Evolutionary conservation across 2,888 invertebrate genomes (phyloP), one percentile per base, ranked within the genome.

Genomic region (Tenodera sinensis): DNA sequence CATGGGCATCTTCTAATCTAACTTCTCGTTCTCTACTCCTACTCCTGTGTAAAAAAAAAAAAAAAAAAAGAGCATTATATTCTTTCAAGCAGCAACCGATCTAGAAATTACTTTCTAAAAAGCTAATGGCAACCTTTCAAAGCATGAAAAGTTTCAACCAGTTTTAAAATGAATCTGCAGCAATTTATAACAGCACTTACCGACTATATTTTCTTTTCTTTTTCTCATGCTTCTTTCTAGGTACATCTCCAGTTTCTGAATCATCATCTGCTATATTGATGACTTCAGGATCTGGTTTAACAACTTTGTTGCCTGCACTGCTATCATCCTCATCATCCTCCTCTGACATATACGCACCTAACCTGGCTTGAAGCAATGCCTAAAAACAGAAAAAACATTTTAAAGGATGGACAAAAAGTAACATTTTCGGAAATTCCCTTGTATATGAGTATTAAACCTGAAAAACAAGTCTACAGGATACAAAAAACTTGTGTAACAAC

Each of bases 301-400:
- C 85, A 83, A 83, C 83, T 91, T 91, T 28, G 90, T 91, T 83
- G 3, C 87, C 42, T 27, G 54, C 81, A 28, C 30, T 81, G 28
- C 28, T 83, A 82, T 90, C 90, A 28, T 89, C 85, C 12, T 90
- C 91, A 34, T 91, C 90, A 20, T 91, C 91, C 14, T 91, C 91
- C 82, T 91, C 91, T 0, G 96, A 97, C 92, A 95, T 95, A 92
- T 96, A 97, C 90, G 97, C 97, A 85, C 96, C 96, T 85, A 97
- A 93, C 81, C 96, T 95, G 83, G 97, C 97, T 93, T 98, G 97
- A 84, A 98, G 93, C 84, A 94, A 92, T 91, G 94, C 94, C 94
- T 94, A 88, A 0, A 91, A 42, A 12, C 12, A 90, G 89, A 85
- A 84, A 47, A n/a, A 54, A 54, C 3, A 71, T 71, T 42, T 71